A percentile compares a stretch with the other conserved stretches of the same genome.
phyloP scores from a whole-genome alignment of 2,888 invertebrate species.

The Eupithecia vulgata region DNA sequence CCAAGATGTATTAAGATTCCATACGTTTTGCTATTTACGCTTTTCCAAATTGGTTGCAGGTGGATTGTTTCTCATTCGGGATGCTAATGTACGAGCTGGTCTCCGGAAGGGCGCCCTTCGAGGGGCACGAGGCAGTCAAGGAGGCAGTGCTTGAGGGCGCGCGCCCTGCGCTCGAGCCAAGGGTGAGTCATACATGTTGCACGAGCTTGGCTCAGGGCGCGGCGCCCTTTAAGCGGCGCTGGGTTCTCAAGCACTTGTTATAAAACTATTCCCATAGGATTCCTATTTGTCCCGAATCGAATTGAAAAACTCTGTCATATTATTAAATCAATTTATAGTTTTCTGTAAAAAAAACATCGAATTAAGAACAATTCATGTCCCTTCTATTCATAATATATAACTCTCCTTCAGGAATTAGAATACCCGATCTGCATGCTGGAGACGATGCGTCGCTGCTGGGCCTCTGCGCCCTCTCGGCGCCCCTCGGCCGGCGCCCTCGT shows the following conservation, averaged over 20 bases:
- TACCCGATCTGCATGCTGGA: conserved; percentile 96
- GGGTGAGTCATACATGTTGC: conserved; percentile 78
- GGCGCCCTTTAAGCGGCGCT: not conserved
- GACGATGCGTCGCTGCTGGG: conserved; percentile 98
- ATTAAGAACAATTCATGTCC: too few species aligned
- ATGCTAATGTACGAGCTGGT: conserved; percentile 99
- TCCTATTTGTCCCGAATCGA: too few species aligned
- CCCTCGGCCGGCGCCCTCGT: conserved; percentile 98
- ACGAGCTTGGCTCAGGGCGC: not conserved
- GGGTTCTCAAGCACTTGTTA: too few species aligned
- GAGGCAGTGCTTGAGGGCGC: conserved; percentile 98
- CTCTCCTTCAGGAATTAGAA: conserved; percentile 85
- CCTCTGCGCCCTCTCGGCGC: conserved; percentile 91
- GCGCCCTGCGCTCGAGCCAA: conserved; percentile 92
- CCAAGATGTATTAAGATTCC: too few species aligned
- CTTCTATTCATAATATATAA: not conserved
- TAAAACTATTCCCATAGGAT: too few species aligned
- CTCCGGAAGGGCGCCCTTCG: conserved; percentile 96
- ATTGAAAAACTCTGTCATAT: too few species aligned
- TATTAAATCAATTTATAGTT: too few species aligned
- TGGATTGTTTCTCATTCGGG: conserved; percentile 99
- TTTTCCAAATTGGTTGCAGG: conserved; percentile 74
- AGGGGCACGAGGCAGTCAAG: conserved; percentile 98
- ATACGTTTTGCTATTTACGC: not conserved
- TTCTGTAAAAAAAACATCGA: too few species aligned